Conservation (phyloP, 2,888 invertebrate species). For the Pomacea canaliculata region DNA sequence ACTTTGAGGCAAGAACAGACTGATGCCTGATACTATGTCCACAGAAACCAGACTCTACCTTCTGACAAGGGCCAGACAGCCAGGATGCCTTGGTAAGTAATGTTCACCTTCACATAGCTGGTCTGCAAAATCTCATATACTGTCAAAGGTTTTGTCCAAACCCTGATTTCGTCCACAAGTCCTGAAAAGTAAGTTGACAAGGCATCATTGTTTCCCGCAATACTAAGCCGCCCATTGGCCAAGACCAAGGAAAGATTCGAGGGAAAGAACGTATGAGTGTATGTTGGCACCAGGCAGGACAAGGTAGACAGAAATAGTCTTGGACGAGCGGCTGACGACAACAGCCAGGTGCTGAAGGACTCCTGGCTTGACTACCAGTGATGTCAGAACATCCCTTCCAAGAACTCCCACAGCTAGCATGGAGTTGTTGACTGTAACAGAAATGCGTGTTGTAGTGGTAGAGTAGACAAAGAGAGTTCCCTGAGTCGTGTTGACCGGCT, state of each 20-base stretch:
- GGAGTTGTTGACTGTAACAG: conserved; percentile 29
- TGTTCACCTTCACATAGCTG: conserved; percentile 16
- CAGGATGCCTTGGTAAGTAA: conserved; percentile 21
- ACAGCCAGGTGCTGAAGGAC: conserved; percentile 15
- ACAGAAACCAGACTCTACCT: conserved; percentile 24
- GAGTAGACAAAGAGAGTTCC: conserved; percentile 33
- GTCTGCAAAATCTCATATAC: conserved; percentile 33
- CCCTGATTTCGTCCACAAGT: conserved; percentile 37
- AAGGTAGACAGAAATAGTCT: conserved; percentile 13
- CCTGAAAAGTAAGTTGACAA: conserved; percentile 28
- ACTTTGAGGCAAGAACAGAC: conserved; percentile 27
- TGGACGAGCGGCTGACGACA: neutral
- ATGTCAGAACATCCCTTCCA: neutral
- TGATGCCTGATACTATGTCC: conserved; percentile 24
- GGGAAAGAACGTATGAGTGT: neutral
- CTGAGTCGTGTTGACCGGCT: conserved; percentile 2
- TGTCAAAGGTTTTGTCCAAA: conserved; percentile 40
- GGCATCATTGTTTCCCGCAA: conserved; percentile 14
- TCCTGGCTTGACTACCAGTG: neutral
- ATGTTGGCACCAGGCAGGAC: neutral
- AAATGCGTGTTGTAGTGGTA: conserved; percentile 20
- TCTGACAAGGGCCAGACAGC: conserved; percentile 35
- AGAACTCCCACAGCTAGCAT: conserved; percentile 27
- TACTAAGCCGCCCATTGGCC: conserved; percentile 1
- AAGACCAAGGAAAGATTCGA: neutral